Percentiles rank a stretch among this genome's conserved stretches.
These are phyloP conservation scores for Noctua fimbriata DNA, from an alignment of 2,888 invertebrate genomes.

Conservation along the genomic window DNA sequence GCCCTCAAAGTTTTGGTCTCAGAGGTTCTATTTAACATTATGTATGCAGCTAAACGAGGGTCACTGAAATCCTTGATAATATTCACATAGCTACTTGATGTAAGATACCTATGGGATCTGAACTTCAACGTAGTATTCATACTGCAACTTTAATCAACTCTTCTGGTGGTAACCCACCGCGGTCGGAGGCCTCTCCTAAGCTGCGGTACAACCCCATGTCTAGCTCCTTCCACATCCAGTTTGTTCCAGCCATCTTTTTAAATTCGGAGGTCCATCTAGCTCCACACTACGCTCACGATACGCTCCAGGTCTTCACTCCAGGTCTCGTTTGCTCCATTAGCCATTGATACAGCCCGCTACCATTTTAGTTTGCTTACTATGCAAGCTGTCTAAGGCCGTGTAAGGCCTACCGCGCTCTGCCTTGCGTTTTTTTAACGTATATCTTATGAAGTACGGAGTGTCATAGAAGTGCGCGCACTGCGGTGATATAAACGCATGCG, in stretches of 20 bases:
- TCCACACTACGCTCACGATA: not conserved
- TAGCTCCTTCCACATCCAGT: not conserved
- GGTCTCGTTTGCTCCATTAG: not conserved
- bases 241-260: not conserved
- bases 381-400: no score
- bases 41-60: slow-evolving; percentile 6
- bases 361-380: not conserved
- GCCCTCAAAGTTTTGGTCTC: not conserved
- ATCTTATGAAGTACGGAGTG: no score
- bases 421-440: no score
- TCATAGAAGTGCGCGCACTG: no score
- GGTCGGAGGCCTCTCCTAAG: not conserved
- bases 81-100: not conserved
- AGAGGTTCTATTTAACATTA: not conserved
- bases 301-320: not conserved
- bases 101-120: not conserved
- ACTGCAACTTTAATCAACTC: not conserved
- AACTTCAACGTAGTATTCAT: not conserved
- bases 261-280: not conserved
- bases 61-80: not conserved
- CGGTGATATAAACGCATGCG: no score
- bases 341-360: not conserved
- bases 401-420: no score
- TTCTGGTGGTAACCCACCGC: no score
- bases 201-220: not conserved